Evolutionary conservation across 2,113 vertebrate genomes (phyloP), one percentile per base, ranked within the genome.

Genomic region (Saguinus imperator): DNA sequence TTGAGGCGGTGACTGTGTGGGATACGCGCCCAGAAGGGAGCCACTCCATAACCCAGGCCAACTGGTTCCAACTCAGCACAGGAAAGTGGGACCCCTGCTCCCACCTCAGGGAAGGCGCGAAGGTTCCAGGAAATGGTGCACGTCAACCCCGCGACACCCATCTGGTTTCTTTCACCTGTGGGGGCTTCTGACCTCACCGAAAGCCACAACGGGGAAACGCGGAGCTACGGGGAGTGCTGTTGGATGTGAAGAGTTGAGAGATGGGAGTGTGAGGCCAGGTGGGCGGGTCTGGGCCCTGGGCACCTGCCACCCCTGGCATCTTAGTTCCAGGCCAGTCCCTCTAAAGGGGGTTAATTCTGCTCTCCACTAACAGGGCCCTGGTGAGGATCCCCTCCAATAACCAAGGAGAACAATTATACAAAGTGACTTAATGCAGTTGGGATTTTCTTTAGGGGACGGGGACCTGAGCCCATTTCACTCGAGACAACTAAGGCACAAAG

Each of bases 181-280:
- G 43, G 13, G 61, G 58, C 70, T 80, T n/a, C 52, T 18, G 7
- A 20, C 64, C 10, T 72, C 86, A 25, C 0, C 0, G 18, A 37
- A 48, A 83, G 70, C 57, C 43, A 23, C 29, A 1, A 45, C 5
- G 18, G 75, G 35, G 32, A 40, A 35, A 8, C 0, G 55, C 14
- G 9, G 6, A 1, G 84, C 4, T 16, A 5, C 0, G 0, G 20
- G 89, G 45, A 45, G 37, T 0, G 6, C 6, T 8, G 50, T 58
- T 20, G 9, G 29, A 43, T 35, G 35, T 1, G 35, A 7, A 40
- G 29, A n/a, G 21, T 6, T 1, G 2, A 87, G 52, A 23, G 57
- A 32, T 2, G 35, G 55, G 64, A 8, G 43, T 6, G 16, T 11
- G 72, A 75, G 29, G 50, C 25, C 10, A 6, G 48, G 35, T 12